These are phyloP conservation scores for Argyra leucocephala DNA, from an alignment of 2,888 invertebrate species.

Conservation along the genomic window DNA sequence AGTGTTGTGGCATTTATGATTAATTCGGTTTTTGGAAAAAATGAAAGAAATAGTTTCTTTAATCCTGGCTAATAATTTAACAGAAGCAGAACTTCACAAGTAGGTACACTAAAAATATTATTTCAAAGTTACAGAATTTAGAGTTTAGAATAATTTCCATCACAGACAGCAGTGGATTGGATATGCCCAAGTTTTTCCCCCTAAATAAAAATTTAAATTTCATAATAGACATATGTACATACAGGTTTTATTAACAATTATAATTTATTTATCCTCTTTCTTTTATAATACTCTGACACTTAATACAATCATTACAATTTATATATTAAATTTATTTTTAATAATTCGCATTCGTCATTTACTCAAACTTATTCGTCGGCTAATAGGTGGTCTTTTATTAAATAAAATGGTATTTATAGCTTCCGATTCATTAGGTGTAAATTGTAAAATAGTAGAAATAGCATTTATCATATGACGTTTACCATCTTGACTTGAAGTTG, in stretches of 20 bases:
- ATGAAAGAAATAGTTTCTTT: slow-evolving; percentile 7
- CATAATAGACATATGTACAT: too few relatives aligned
- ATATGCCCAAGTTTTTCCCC: too few relatives aligned
- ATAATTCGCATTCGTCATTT: not conserved
- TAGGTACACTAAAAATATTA: not conserved
- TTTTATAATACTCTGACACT: not conserved
- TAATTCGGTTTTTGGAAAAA: slow-evolving; percentile 2
- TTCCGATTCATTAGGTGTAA: slow-evolving; percentile 61
- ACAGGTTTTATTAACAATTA: not conserved
- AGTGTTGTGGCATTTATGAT: not conserved
- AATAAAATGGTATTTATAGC: slow-evolving; percentile 34
- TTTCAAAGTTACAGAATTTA: not conserved
- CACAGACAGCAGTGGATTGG: not conserved
- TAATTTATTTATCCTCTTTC: not conserved
- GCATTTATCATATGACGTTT: slow-evolving; percentile 80
- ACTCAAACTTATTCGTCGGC: not conserved
- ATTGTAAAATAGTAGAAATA: slow-evolving; percentile 74
- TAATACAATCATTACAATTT: too few relatives aligned
- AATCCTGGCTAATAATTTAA: slow-evolving; percentile 5
- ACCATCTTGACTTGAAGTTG: slow-evolving; percentile 58
- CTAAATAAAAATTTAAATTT: too few relatives aligned
- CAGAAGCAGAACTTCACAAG: not conserved
- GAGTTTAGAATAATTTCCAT: slow-evolving; percentile 10
- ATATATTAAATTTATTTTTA: too few relatives aligned
- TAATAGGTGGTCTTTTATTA: slow-evolving; percentile 25